phyloP scores from a whole-genome alignment of 2,888 invertebrate species.

The Plagodis pulveraria region DNA sequence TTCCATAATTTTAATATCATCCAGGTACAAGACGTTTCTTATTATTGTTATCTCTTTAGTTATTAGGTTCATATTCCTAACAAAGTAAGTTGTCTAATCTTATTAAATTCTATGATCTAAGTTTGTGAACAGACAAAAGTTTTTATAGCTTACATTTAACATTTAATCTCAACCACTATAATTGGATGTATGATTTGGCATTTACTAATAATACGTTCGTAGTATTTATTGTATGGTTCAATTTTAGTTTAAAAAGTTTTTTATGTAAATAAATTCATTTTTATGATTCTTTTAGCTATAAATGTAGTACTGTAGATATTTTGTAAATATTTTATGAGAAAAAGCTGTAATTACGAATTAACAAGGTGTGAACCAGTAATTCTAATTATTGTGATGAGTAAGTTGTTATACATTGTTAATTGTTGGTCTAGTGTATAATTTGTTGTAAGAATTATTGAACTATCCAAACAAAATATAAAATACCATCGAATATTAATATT shows the following conservation, averaged over 20 bases:
- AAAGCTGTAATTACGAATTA: too few relatives aligned
- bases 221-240: constrained; percentile 15
- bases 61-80: not conserved
- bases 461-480: constrained; percentile 42
- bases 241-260: constrained; percentile 33
- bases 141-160: not conserved
- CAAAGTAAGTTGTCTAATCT: too few relatives aligned
- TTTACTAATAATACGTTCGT: constrained; percentile 33
- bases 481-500: constrained; percentile 6
- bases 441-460: constrained; percentile 23
- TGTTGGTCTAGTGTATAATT: constrained; percentile 36
- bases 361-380: constrained; percentile 1
- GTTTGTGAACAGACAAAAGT: too few relatives aligned
- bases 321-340: constrained; percentile 28
- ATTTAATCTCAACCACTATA: constrained; percentile 14
- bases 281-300: constrained; percentile 28
- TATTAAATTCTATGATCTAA: too few relatives aligned
- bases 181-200: constrained; percentile 33
- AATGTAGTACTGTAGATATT: constrained; percentile 35
- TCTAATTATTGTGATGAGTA: constrained; percentile 57
- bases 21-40: constrained; percentile 7
- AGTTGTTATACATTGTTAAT: constrained; percentile 34
- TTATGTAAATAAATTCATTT: constrained; percentile 23
- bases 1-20: constrained; percentile 13
- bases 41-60: not conserved